These are phyloP conservation scores for Euzophera pinguis DNA, from an alignment of 2,888 invertebrate genomes.

Conservation along the genomic window DNA sequence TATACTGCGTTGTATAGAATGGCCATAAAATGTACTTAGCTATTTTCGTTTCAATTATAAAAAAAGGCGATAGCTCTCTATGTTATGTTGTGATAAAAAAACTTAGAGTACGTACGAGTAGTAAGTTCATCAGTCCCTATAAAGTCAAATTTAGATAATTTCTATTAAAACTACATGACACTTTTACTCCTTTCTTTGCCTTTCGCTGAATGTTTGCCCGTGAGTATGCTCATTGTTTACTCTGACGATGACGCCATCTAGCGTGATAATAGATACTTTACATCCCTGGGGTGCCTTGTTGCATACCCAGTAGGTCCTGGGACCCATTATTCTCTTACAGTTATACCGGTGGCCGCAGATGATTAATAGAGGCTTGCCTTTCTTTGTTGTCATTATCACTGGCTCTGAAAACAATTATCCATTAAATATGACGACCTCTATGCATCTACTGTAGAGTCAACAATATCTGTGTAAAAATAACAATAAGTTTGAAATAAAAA, in stretches of 20 bases:
- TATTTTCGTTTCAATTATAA: too few relatives aligned
- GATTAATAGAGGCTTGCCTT: conserved; percentile 32
- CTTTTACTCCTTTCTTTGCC: not conserved
- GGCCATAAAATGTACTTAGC: too few relatives aligned
- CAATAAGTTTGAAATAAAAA: too few relatives aligned
- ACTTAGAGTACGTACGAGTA: too few relatives aligned
- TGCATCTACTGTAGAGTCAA: not conserved
- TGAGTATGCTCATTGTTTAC: not conserved
- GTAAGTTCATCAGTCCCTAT: too few relatives aligned
- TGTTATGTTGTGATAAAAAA: too few relatives aligned
- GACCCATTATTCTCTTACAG: conserved; percentile 26
- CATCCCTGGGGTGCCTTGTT: conserved; percentile 35
- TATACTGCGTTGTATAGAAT: too few relatives aligned
- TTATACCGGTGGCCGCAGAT: conserved; percentile 28
- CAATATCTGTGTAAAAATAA: too few relatives aligned
- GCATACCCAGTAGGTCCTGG: conserved; percentile 34
- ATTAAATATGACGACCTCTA: not conserved
- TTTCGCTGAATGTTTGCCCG: not conserved
- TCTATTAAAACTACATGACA: not conserved
- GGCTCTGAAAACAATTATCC: conserved; percentile 4
- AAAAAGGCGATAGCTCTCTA: too few relatives aligned
- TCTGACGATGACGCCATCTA: conserved; percentile 28
- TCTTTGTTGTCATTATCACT: conserved; percentile 18
- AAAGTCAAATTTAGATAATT: too few relatives aligned
- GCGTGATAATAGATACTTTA: conserved; percentile 29